These are phyloP conservation scores for Sander lucioperca DNA, from an alignment of 2,113 vertebrate genomes.

Conservation along the genomic window DNA sequence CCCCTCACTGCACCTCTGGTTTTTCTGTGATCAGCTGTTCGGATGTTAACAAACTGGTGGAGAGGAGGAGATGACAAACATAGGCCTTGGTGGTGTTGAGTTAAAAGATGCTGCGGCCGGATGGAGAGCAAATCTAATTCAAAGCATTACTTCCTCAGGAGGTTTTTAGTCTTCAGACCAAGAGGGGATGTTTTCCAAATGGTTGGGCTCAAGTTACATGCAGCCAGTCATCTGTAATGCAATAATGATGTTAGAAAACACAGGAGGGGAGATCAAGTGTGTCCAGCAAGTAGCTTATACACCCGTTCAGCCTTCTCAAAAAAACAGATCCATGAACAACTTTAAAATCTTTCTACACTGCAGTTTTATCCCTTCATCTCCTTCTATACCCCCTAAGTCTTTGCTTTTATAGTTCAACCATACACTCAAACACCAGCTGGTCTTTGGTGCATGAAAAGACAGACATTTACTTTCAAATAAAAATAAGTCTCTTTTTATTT, in stretches of 20 bases:
- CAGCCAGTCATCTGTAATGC: constrained; percentile 38
- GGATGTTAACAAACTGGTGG: too few species aligned
- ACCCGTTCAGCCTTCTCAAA: constrained; percentile 14
- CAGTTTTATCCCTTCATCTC: constrained; percentile 9
- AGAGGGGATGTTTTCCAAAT: constrained; percentile 46
- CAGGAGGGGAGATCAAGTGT: constrained; percentile 36
- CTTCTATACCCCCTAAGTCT: constrained; percentile 1
- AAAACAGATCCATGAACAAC: constrained; percentile 1
- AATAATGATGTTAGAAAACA: constrained; percentile 60
- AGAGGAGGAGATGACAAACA: too few species aligned
- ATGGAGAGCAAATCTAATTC: constrained; percentile 63
- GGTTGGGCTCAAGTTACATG: constrained; percentile 57
- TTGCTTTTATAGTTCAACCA: constrained; percentile 7
- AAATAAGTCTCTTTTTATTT: constrained; percentile 11
- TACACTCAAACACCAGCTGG: constrained; percentile 9
- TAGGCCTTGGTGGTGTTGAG: constrained; percentile 19
- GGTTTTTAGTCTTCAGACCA: constrained; percentile 43
- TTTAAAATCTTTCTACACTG: constrained; percentile 17
- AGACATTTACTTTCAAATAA: constrained; percentile 32
- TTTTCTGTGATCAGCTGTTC: too few species aligned
- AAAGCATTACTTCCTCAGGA: constrained; percentile 42
- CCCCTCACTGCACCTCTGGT: too few species aligned
- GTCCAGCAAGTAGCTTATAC: constrained; percentile 24
- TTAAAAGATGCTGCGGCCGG: constrained; percentile 33
- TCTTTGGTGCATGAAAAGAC: constrained; percentile 22